These are phyloP conservation scores for Oreohelix idahoensis DNA, from an alignment of 1,140 invertebrate species.

Conservation along the genomic window DNA sequence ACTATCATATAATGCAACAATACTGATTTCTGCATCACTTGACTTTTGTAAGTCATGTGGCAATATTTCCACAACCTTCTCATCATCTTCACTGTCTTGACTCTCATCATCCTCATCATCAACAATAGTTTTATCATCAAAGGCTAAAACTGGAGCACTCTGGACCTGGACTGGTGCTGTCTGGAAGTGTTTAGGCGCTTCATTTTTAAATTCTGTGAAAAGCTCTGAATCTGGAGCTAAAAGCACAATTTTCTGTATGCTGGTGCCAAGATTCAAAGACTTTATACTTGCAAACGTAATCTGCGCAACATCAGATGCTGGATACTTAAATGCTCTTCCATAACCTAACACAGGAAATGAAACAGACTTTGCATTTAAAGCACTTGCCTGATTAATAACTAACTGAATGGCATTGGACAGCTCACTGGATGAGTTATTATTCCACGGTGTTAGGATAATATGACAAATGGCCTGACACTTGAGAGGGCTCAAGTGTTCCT, in stretches of 20 bases:
- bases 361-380: not conserved
- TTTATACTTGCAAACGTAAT: not conserved
- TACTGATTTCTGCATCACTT: slow-evolving; percentile 4
- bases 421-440: not conserved
- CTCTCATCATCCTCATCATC: not conserved
- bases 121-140: not conserved
- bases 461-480: slow-evolving; percentile 18
- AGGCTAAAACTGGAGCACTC: not conserved
- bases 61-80: not conserved
- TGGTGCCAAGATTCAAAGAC: not conserved
- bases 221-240: slow-evolving; percentile 7
- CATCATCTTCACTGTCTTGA: not conserved
- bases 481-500: not conserved
- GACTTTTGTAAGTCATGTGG: not conserved
- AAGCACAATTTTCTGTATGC: not conserved
- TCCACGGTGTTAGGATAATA: slow-evolving; percentile 2
- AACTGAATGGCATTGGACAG: not conserved
- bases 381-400: not conserved
- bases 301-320: slow-evolving; percentile 4
- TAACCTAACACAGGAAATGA: slow-evolving; percentile 21
- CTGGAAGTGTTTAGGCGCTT: not conserved
- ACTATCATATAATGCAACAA: not conserved
- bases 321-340: slow-evolving; percentile 19
- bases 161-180: not conserved
- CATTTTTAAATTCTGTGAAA: slow-evolving; percentile 22